phyloP scores from a whole-genome alignment of 2,113 vertebrate genomes.

The Coryphaenoides rupestris region DNA sequence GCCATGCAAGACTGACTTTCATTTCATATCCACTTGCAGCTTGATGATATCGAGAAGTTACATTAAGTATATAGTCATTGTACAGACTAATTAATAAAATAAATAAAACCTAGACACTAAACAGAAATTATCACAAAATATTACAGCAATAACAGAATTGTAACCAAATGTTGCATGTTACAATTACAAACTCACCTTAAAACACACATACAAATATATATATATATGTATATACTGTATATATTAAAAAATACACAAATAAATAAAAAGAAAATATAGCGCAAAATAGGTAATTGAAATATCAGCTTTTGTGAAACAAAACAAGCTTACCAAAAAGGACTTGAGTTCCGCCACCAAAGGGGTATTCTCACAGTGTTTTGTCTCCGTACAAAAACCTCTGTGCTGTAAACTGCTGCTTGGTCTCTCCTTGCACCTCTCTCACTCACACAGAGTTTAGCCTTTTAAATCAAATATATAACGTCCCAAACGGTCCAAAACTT shows the following conservation, averaged over 20 bases:
- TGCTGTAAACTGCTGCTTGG: neutral
- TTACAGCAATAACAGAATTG: too few species aligned
- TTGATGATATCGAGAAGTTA: too few species aligned
- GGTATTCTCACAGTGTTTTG: conserved; percentile 17
- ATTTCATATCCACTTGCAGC: too few species aligned
- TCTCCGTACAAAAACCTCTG: conserved; percentile 27
- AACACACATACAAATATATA: too few species aligned
- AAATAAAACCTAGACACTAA: too few species aligned
- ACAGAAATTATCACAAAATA: too few species aligned
- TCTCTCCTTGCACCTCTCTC: neutral
- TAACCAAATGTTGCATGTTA: too few species aligned
- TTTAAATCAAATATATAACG: neutral
- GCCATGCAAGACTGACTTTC: too few species aligned
- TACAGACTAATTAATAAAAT: too few species aligned
- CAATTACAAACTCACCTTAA: neutral
- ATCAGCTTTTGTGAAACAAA: neutral
- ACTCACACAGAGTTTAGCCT: neutral
- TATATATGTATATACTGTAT: too few species aligned
- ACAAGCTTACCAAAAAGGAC: conserved; percentile 18
- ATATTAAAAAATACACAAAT: too few species aligned
- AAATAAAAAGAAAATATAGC: neutral
- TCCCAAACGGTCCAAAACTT: neutral
- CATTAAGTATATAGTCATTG: too few species aligned
- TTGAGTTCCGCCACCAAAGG: conserved; percentile 31
- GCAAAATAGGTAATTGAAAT: neutral